Conservation (phyloP, 2,797 vertebrate genomes). For the Muscicapa comitata region DNA sequence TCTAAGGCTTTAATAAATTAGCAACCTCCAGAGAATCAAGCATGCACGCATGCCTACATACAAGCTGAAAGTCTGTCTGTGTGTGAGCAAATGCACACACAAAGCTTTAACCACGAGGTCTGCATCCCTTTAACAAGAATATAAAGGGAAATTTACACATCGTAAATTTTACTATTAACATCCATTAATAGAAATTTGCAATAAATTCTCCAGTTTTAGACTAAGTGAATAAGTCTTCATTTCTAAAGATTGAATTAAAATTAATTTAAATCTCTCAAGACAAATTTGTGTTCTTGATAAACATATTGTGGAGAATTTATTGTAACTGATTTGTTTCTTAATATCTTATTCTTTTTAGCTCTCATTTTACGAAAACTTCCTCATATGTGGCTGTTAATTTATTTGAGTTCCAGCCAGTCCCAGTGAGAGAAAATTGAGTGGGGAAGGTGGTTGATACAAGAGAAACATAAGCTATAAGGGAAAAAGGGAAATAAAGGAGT, state of each 20-base stretch:
- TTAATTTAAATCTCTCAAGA: background rate
- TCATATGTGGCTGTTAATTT: background rate
- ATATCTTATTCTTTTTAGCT: background rate
- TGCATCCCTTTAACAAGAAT: background rate
- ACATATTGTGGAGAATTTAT: background rate
- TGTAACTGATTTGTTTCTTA: background rate
- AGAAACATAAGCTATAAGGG: background rate
- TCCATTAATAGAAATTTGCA: background rate
- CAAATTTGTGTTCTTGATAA: background rate
- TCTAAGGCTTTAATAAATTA: background rate
- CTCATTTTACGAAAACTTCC: background rate
- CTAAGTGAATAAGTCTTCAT: background rate
- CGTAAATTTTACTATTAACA: background rate
- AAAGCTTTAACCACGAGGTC: background rate
- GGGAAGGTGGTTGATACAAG: background rate
- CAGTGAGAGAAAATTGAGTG: background rate
- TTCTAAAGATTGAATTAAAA: background rate
- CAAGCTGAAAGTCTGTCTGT: background rate
- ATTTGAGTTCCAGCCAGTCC: background rate
- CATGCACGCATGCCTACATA: too few relatives aligned
- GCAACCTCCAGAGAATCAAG: background rate
- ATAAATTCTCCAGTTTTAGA: background rate
- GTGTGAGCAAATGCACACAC: background rate
- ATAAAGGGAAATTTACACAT: background rate
- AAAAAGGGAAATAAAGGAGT: conserved; percentile 4